These are phyloP conservation scores for Daktulosphaira vitifoliae DNA, from an alignment of 1,140 invertebrate genomes.

Conservation along the genomic window DNA sequence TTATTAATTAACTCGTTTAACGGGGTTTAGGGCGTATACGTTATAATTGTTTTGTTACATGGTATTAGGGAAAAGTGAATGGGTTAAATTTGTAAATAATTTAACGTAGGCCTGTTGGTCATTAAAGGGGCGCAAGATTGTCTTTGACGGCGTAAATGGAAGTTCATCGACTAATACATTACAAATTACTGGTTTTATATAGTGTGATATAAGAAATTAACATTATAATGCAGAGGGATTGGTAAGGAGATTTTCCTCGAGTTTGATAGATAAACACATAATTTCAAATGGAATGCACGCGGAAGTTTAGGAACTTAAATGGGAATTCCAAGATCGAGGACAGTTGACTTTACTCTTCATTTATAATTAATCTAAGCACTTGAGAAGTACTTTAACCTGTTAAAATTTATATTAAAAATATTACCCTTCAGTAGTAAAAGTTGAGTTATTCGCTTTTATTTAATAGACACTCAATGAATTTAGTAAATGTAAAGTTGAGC, in stretches of 20 bases:
- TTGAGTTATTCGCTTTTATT: too few species aligned
- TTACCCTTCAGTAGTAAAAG: too few species aligned
- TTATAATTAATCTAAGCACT: too few species aligned
- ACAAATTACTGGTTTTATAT: conserved; percentile 13
- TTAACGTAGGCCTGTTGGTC: conserved; percentile 22
- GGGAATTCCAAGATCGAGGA: too few species aligned
- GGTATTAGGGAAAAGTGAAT: conserved; percentile 18
- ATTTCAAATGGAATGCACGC: neutral
- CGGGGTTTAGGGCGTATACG: neutral
- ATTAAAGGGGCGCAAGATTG: conserved; percentile 19
- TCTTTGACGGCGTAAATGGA: neutral
- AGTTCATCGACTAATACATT: conserved; percentile 19
- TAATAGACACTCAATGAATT: too few species aligned
- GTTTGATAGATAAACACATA: neutral
- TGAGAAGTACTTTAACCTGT: too few species aligned
- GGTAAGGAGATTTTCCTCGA: neutral
- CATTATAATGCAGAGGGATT: neutral
- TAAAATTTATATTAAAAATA: too few species aligned
- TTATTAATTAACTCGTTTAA: too few species aligned
- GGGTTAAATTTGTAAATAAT: conserved; percentile 24
- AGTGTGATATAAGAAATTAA: neutral
- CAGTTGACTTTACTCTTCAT: too few species aligned
- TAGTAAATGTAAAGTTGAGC: too few species aligned
- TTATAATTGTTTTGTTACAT: conserved; percentile 8
- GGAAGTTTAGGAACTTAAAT: too few species aligned